A percentile compares a stretch with the other conserved stretches of the same genome.
Evolutionary conservation across 2,113 vertebrate genomes (phyloP).

Genomic region (Ctenodactylus gundi): DNA sequence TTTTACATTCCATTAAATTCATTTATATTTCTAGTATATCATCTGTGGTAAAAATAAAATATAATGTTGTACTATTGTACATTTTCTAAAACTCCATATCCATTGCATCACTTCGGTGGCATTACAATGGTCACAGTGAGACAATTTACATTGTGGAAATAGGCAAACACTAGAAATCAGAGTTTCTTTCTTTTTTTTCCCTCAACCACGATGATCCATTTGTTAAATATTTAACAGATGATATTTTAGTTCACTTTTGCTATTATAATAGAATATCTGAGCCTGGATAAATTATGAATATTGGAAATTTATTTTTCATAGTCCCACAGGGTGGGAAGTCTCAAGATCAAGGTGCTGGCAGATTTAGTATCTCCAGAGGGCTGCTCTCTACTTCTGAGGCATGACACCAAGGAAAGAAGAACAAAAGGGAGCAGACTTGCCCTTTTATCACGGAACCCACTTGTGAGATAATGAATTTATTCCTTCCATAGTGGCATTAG

Average conservation of each 20-base stretch:
- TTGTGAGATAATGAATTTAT: background rate
- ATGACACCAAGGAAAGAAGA: background rate
- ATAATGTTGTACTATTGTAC: background rate
- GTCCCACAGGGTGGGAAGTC: background rate
- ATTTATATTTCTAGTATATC: background rate
- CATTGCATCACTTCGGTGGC: background rate
- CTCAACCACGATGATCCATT: background rate
- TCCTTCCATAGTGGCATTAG: background rate
- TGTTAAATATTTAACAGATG: background rate
- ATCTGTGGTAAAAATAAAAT: background rate
- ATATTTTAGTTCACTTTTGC: background rate
- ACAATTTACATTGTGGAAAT: background rate
- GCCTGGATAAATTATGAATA: background rate
- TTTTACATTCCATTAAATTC: background rate
- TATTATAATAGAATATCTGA: background rate
- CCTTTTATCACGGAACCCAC: background rate
- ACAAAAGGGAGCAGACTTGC: rapidly evolving
- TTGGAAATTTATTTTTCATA: background rate
- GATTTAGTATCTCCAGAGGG: too few relatives aligned
- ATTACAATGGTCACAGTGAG: background rate
- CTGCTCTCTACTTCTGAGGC: background rate
- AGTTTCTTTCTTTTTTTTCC: background rate
- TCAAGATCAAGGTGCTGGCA: background rate
- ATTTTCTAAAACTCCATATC: background rate
- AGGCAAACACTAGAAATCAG: background rate